These are phyloP conservation scores for Biston stratarius DNA, from an alignment of 2,888 invertebrate genomes.

Conservation along the genomic window DNA sequence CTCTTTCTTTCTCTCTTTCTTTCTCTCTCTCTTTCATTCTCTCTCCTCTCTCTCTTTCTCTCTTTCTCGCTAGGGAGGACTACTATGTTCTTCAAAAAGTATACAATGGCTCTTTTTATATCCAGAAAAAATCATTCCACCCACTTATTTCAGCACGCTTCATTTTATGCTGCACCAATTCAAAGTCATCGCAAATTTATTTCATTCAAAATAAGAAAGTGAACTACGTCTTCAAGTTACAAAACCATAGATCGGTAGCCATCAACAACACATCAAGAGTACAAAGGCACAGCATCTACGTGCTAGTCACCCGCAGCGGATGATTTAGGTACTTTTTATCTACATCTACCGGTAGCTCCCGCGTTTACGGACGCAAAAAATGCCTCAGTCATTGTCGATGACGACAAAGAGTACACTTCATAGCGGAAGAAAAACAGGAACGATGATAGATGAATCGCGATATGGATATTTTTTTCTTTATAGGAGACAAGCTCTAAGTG, in stretches of 20 bases:
- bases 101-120: no score
- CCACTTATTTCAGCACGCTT: neutral
- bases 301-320: constrained; percentile 61
- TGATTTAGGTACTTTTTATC: constrained; percentile 62
- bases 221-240: neutral
- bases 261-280: constrained; percentile 46
- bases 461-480: neutral
- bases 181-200: no score
- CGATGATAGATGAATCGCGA: neutral
- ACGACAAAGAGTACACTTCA: constrained; percentile 53
- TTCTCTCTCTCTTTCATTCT: no score
- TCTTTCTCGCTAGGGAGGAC: no score
- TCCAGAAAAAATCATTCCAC: no score
- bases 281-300: constrained; percentile 61
- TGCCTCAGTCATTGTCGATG: constrained; percentile 59
- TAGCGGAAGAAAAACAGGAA: neutral
- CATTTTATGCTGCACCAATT: neutral
- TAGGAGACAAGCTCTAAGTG: no score
- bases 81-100: no score
- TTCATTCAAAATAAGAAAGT: neutral
- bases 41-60: no score
- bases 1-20: no score
- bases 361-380: constrained; percentile 71
- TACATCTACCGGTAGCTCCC: constrained; percentile 60
- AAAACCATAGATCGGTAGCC: constrained; percentile 11